These are phyloP conservation scores for Ellobium chinense DNA, from an alignment of 2,888 invertebrate genomes.

Conservation along the genomic window DNA sequence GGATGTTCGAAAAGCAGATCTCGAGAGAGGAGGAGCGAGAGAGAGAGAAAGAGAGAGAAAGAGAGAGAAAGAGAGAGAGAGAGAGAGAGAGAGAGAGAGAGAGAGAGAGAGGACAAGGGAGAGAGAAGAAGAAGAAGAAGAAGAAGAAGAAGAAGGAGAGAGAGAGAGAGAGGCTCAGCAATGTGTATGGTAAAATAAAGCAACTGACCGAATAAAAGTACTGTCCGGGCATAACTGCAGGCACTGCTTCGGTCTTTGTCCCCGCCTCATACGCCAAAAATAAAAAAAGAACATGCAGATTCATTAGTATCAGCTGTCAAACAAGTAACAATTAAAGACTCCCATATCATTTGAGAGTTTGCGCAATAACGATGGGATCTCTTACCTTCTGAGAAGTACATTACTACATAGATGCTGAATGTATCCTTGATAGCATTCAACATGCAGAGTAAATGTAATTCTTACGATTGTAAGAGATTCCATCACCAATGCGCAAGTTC, in stretches of 20 bases:
- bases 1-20: background rate
- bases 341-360: too few species aligned
- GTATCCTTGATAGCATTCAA: too few species aligned
- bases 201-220: conserved; percentile 75
- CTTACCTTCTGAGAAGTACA: too few species aligned
- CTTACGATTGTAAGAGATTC: too few species aligned
- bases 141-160: background rate
- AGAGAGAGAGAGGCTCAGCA: too few species aligned
- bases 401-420: too few species aligned
- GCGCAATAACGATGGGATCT: too few species aligned
- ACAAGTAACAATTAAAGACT: background rate
- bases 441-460: too few species aligned
- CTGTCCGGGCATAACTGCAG: conserved; percentile 80
- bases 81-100: background rate
- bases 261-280: conserved; percentile 60
- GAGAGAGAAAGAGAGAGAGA: background rate
- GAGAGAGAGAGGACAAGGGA: background rate
- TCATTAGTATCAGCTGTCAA: conserved; percentile 60
- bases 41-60: background rate
- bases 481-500: too few species aligned
- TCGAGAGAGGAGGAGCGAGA: background rate
- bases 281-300: conserved; percentile 63
- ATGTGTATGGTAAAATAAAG: conserved; percentile 24
- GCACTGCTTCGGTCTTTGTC: conserved; percentile 58
- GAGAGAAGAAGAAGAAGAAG: background rate